These are phyloP conservation scores for Pseudochirops cupreus DNA, from an alignment of 2,797 vertebrate species.

Conservation along the genomic window DNA sequence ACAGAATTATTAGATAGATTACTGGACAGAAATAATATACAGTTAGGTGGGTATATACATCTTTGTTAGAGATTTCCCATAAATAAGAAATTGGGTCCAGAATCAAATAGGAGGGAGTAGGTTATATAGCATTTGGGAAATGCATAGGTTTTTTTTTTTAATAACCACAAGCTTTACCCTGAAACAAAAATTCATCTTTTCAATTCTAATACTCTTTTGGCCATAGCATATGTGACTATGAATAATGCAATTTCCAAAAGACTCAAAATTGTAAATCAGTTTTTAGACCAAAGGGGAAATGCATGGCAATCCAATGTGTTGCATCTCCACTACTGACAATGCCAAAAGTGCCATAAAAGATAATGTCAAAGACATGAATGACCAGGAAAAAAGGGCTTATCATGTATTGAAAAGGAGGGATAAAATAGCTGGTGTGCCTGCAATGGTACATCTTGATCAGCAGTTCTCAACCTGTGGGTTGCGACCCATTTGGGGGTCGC, in stretches of 20 bases:
- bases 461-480: too few relatives aligned
- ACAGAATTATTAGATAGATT: background rate
- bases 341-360: background rate
- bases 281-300: background rate
- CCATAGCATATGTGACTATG: background rate
- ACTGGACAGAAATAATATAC: background rate
- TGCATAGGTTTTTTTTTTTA: background rate
- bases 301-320: background rate
- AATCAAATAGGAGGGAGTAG: background rate
- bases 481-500: too few relatives aligned
- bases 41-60: background rate
- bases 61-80: background rate
- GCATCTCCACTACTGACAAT: background rate
- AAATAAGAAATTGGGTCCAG: background rate
- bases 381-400: background rate
- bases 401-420: background rate
- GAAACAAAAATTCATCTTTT: background rate
- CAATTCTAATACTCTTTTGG: background rate
- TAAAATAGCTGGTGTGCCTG: background rate
- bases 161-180: background rate
- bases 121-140: background rate
- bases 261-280: background rate
- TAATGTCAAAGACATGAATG: background rate
- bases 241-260: background rate
- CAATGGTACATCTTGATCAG: background rate